These are phyloP conservation scores for Nothobranchius furzeri DNA, from an alignment of 2,113 vertebrate species.

Conservation along the genomic window DNA sequence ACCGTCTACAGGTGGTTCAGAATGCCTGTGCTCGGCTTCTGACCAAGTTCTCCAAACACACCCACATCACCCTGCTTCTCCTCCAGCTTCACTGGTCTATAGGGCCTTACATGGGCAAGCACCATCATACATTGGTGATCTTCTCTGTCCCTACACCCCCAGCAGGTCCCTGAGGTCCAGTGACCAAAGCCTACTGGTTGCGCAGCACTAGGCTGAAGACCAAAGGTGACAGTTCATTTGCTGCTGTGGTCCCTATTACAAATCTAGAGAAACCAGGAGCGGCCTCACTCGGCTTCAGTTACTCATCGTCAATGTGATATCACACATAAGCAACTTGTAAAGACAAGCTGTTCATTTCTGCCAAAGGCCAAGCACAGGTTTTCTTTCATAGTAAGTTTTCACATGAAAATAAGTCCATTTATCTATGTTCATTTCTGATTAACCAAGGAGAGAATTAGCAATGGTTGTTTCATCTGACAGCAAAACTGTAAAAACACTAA, in stretches of 20 bases:
- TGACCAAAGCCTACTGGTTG: too few relatives aligned
- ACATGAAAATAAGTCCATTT: neutral
- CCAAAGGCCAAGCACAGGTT: conserved; percentile 9
- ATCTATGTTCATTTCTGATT: neutral
- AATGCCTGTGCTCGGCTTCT: too few relatives aligned
- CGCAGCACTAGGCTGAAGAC: too few relatives aligned
- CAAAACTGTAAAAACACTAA: conserved; percentile 28
- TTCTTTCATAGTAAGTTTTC: conserved; percentile 13
- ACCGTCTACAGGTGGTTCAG: too few relatives aligned
- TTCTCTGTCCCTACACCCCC: too few relatives aligned
- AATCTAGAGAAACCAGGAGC: conserved; percentile 40
- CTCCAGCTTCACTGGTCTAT: too few relatives aligned
- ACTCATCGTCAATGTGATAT: conserved; percentile 25
- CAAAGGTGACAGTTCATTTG: too few relatives aligned
- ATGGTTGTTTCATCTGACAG: conserved; percentile 7
- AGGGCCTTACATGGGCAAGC: too few relatives aligned
- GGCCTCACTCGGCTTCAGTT: conserved; percentile 28
- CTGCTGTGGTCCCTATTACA: neutral
- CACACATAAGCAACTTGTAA: conserved; percentile 42
- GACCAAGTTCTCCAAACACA: too few relatives aligned
- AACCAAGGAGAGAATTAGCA: conserved; percentile 8
- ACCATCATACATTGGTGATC: too few relatives aligned
- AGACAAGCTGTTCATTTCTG: conserved; percentile 25
- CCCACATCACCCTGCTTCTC: too few relatives aligned
- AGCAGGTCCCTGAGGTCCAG: too few relatives aligned